Evolutionary conservation across 2,888 invertebrate species (phyloP).

Genomic region (Rapana venosa): DNA sequence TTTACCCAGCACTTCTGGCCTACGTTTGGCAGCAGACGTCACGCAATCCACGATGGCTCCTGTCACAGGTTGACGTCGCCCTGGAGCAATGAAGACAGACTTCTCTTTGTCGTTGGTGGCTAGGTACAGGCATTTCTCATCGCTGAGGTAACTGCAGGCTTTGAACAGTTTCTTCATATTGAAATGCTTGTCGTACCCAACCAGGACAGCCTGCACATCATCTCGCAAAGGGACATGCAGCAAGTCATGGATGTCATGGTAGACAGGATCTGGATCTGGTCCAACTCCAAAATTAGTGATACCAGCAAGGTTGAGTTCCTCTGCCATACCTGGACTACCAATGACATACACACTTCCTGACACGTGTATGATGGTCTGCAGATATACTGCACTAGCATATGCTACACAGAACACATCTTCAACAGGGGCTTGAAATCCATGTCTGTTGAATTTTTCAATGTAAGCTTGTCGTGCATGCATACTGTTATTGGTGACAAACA

Average conservation of each 20-base stretch:
- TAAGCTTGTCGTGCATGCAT: slow-evolving; percentile 59
- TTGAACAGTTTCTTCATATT: slow-evolving; percentile 94
- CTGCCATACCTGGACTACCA: slow-evolving; percentile 88
- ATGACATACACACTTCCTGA: slow-evolving; percentile 89
- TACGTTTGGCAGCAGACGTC: slow-evolving; percentile 55
- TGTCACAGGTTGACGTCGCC: slow-evolving; percentile 63
- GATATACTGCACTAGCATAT: slow-evolving; percentile 87
- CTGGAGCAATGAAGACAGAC: slow-evolving; percentile 51
- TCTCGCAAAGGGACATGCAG: slow-evolving; percentile 57
- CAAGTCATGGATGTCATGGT: slow-evolving; percentile 56
- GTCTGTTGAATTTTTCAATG: slow-evolving; percentile 58
- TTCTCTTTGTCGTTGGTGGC: slow-evolving; percentile 85
- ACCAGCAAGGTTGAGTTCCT: slow-evolving; percentile 89
- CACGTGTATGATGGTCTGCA: slow-evolving; percentile 85
- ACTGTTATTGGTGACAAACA: slow-evolving; percentile 72
- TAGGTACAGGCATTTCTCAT: slow-evolving; percentile 88
- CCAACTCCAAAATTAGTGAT: slow-evolving; percentile 87
- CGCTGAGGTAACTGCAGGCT: slow-evolving; percentile 92
- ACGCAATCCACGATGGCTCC: slow-evolving; percentile 64
- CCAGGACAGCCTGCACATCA: slow-evolving; percentile 90
- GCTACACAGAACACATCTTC: slow-evolving; percentile 90
- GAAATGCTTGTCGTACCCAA: slow-evolving; percentile 95
- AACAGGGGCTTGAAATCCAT: slow-evolving; percentile 71
- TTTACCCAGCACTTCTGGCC: slow-evolving; percentile 67
- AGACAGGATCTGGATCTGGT: slow-evolving; percentile 62